These are phyloP conservation scores for Polietes domitor DNA, from an alignment of 2,888 invertebrate species.

Conservation along the genomic window DNA sequence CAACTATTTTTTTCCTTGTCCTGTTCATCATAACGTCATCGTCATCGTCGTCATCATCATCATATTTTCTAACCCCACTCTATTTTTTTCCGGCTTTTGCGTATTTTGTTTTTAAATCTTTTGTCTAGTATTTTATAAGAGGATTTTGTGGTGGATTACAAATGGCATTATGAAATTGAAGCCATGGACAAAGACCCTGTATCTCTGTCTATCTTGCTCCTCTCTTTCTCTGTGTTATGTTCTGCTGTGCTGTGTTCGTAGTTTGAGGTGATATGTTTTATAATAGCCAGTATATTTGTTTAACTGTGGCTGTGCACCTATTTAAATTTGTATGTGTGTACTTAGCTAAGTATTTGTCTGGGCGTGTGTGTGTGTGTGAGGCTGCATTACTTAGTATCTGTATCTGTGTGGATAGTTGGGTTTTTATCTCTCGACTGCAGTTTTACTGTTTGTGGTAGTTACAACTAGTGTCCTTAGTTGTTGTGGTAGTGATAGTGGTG, in stretches of 20 bases:
- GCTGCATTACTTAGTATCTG: background rate
- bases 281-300: background rate
- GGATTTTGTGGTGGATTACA: conserved; percentile 58
- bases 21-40: background rate
- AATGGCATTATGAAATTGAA: conserved; percentile 54
- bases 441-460: background rate
- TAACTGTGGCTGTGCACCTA: background rate
- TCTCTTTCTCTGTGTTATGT: too few species aligned
- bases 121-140: conserved; percentile 53
- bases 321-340: background rate
- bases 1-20: background rate
- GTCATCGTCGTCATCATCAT: conserved; percentile 7
- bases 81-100: background rate
- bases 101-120: conserved; percentile 35
- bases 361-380: too few species aligned
- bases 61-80: background rate
- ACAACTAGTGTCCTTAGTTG: background rate
- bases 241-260: background rate
- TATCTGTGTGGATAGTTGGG: too few species aligned
- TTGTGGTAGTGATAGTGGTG: background rate
- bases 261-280: conserved; percentile 41
- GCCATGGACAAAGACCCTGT: conserved; percentile 36
- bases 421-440: background rate
- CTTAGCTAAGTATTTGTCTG: conserved; percentile 16
- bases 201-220: background rate